Evolutionary conservation across 2,888 invertebrate species (phyloP), one percentile per base, ranked within the genome.

Genomic region (Mythimna pallens): DNA sequence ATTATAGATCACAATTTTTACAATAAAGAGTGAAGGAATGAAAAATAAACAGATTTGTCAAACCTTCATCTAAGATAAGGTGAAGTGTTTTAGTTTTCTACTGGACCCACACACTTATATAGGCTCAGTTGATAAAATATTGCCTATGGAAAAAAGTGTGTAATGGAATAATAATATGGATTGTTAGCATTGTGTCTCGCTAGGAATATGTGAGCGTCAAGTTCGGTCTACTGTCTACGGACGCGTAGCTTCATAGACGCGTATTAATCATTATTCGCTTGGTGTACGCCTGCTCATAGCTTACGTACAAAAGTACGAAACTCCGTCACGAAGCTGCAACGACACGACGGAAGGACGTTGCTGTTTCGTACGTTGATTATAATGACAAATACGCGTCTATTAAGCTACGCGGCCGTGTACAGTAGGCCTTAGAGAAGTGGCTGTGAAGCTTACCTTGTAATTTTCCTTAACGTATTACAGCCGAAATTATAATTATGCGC

Each of bases 91-190:
- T 69, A 67, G 72, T 78, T 83, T 70, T 64, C 10, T 73, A 68
- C 66, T 61, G 34, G 36, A 43, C 22, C 62, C 62, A 73, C 12
- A 66, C 5, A 58, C 70, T 80, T 75, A 57, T 62, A 57, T 62
- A 65, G 63, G 64, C 50, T 79, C 54, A 71, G 47, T 57, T 65
- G 76, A 55, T 73, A 64, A 66, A 70, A 78, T 73, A 76, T 79
- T 79, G 30, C 73, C 62, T 67, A 69, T 72, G 54, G 50, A 58
- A 59, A 81, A 57, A 64, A 59, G 54, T 69, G 55, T 34, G 54
- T 83, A 83, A 82, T 83, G 75, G 73, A 84, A 83, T 34, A 70
- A 82, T 72, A 83, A 79, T 61, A 85, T 65, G 59, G 64, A 9
- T 14, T 83, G 80, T 80, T 80, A 70, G 81, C 62, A 78, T 82